Evolutionary conservation across 2,888 invertebrate genomes (phyloP).

Genomic region (Camponotus fellah): DNA sequence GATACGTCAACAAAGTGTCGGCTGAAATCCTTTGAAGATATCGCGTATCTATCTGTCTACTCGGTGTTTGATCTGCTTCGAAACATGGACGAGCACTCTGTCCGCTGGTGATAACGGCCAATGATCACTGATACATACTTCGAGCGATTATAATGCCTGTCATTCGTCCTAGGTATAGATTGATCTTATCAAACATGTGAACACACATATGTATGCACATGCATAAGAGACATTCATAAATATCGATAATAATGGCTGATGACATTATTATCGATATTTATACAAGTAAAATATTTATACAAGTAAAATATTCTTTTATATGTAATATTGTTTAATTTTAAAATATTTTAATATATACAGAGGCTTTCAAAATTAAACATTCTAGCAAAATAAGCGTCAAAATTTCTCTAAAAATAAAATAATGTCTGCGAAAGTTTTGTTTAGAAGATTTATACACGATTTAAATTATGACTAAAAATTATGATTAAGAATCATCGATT

Average conservation of each 20-base stretch:
- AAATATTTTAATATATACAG: background rate
- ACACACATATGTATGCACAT: slow-evolving; percentile 49
- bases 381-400: background rate
- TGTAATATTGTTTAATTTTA: background rate
- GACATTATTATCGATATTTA: too few species aligned
- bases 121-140: slow-evolving; percentile 64
- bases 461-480: background rate
- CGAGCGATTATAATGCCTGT: slow-evolving; percentile 63
- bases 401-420: background rate
- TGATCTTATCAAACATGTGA: slow-evolving; percentile 61
- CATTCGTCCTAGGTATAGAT: slow-evolving; percentile 54
- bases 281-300: background rate
- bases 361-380: background rate
- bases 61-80: slow-evolving; percentile 80
- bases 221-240: background rate
- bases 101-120: slow-evolving; percentile 70
- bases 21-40: slow-evolving; percentile 82
- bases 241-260: slow-evolving; percentile 36
- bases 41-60: slow-evolving; percentile 79
- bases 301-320: slow-evolving; percentile 15
- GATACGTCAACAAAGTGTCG: slow-evolving; percentile 75
- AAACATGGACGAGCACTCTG: slow-evolving; percentile 76
- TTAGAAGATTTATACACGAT: background rate
- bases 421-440: background rate
- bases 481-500: background rate